Conservation (phyloP, 2,797 vertebrate genomes). For the Pampus argenteus region DNA sequence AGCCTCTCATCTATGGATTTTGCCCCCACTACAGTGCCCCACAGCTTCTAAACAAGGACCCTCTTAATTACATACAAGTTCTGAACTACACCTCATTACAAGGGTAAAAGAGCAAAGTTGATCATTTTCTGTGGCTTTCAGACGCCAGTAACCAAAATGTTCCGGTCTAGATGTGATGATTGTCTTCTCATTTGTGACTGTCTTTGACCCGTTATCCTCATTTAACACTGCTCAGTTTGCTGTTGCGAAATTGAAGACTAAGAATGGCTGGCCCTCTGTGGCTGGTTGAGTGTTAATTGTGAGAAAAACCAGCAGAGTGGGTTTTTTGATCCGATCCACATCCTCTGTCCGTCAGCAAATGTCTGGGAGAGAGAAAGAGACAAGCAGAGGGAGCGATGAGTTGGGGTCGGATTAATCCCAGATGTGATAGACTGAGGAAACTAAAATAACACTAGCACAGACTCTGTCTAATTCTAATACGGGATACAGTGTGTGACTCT, state of each 20-base stretch:
- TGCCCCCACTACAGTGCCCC: slow-evolving; percentile 27
- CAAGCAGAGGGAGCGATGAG: slow-evolving; percentile 28
- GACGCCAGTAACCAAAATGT: slow-evolving; percentile 5
- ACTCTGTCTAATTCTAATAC: slow-evolving; percentile 15
- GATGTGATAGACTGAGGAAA: slow-evolving; percentile 50
- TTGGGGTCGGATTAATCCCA: slow-evolving; percentile 56
- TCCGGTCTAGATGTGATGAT: slow-evolving; percentile 3
- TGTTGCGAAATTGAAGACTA: neutral
- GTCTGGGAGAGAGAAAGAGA: slow-evolving; percentile 37
- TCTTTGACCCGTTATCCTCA: neutral
- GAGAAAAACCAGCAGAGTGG: slow-evolving; percentile 12
- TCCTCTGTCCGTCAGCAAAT: slow-evolving; percentile 15
- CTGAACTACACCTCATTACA: slow-evolving; percentile 47
- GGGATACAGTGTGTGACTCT: slow-evolving; percentile 31
- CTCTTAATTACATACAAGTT: slow-evolving; percentile 58
- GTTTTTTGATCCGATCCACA: slow-evolving; percentile 20
- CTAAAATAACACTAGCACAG: slow-evolving; percentile 13
- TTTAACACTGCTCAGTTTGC: neutral
- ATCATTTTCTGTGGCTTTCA: slow-evolving; percentile 16
- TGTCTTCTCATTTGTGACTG: neutral
- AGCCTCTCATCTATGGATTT: slow-evolving; percentile 59
- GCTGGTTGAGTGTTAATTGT: slow-evolving; percentile 10
- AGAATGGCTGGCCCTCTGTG: neutral
- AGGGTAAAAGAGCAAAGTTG: slow-evolving; percentile 16
- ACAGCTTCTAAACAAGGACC: slow-evolving; percentile 51